These are phyloP conservation scores for Leptothorax acervorum DNA, from an alignment of 2,888 invertebrate species.

Conservation along the genomic window DNA sequence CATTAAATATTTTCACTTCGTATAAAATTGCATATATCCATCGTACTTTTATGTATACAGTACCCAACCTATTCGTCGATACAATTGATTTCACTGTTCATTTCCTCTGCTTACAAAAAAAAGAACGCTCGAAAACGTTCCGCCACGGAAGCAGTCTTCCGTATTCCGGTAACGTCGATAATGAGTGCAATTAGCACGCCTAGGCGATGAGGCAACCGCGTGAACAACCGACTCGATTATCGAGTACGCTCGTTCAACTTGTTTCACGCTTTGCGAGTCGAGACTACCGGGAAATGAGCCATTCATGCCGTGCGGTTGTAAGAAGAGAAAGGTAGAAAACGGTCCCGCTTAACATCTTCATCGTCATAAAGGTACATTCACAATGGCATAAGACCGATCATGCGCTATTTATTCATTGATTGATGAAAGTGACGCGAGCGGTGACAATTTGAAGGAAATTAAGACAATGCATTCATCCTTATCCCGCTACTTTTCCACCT, in stretches of 20 bases:
- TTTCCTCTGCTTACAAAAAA: conserved; percentile 12
- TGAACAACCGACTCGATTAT: conserved; percentile 52
- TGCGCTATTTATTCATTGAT: conserved; percentile 13
- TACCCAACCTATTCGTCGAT: background rate
- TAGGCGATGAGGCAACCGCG: conserved; percentile 52
- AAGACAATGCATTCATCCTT: conserved; percentile 1
- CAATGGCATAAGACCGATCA: background rate
- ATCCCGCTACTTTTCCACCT: conserved; percentile 4
- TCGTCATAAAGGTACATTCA: conserved; percentile 23
- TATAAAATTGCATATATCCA: background rate
- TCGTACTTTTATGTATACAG: background rate
- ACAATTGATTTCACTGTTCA: conserved; percentile 24
- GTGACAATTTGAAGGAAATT: background rate
- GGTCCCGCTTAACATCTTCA: conserved; percentile 49
- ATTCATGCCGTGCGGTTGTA: conserved; percentile 40
- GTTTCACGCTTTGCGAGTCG: conserved; percentile 55
- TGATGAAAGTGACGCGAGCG: background rate
- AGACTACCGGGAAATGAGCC: conserved; percentile 39
- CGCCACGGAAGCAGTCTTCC: conserved; percentile 13
- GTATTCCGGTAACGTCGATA: conserved; percentile 45
- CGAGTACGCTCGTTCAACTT: conserved; percentile 48
- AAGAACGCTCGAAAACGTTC: conserved; percentile 28
- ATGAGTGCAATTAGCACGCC: conserved; percentile 55
- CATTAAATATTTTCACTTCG: background rate
- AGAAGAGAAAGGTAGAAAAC: conserved; percentile 18